Percentiles rank a stretch among this genome's conserved stretches.
phyloP scores from a whole-genome alignment of 2,888 invertebrate genomes.

The Adineta ricciae region DNA sequence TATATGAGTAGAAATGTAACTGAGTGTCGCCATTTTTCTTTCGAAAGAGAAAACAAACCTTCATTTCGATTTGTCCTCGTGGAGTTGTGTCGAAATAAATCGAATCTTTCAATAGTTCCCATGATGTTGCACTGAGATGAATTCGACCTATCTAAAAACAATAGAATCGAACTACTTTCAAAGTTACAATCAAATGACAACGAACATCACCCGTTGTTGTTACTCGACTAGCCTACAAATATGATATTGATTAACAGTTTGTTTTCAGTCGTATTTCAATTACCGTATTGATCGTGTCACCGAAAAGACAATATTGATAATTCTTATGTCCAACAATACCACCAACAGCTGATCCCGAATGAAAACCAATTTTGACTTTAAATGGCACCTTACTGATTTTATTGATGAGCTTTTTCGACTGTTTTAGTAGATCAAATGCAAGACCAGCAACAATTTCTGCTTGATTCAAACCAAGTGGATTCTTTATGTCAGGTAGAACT shows the following conservation, averaged over 20 bases:
- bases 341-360: constrained; percentile 31
- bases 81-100: not conserved
- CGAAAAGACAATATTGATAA: constrained; percentile 33
- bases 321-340: constrained; percentile 32
- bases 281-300: constrained; percentile 32
- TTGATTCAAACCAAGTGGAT: constrained; percentile 17
- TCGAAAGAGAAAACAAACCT: not conserved
- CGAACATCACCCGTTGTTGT: not conserved
- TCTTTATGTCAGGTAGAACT: not conserved
- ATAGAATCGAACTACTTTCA: too few species aligned
- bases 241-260: too few species aligned
- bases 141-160: not conserved
- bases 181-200: too few species aligned
- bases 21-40: too few species aligned
- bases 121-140: not conserved
- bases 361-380: constrained; percentile 23
- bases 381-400: not conserved
- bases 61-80: not conserved
- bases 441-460: constrained; percentile 16
- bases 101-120: not conserved
- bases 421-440: not conserved
- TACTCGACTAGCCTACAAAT: not conserved
- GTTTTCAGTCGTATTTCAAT: not conserved
- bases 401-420: not conserved
- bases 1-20: not conserved